phyloP scores from a whole-genome alignment of 2,113 vertebrate species.

The Oncorhynchus mykiss region DNA sequence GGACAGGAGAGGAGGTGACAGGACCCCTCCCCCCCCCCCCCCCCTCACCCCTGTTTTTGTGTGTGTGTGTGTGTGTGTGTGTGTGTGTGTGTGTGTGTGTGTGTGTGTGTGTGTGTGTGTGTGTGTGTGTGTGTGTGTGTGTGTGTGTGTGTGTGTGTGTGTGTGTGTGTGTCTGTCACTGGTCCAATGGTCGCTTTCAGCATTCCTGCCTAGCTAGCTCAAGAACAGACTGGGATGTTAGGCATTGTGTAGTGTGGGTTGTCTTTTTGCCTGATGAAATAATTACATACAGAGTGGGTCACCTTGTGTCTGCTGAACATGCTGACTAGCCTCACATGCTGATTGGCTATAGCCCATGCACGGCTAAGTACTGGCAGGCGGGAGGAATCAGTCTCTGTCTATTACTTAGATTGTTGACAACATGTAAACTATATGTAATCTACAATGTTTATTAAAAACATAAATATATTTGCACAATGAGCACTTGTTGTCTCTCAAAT shows the following conservation, averaged over 20 bases:
- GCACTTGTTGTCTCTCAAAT: no score
- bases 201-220: constrained; percentile 28
- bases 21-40: background rate
- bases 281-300: constrained; percentile 33
- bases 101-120: no score
- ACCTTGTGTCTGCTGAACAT: constrained; percentile 40
- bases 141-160: no score
- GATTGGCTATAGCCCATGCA: constrained; percentile 21
- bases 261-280: constrained; percentile 30
- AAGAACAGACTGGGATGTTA: constrained; percentile 3
- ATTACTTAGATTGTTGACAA: background rate
- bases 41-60: no score
- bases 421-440: no score
- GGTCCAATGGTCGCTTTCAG: constrained; percentile 12
- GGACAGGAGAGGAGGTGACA: background rate
- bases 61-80: no score
- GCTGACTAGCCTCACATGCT: background rate
- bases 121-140: no score
- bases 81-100: no score
- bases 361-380: constrained; percentile 18
- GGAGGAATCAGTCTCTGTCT: constrained; percentile 16
- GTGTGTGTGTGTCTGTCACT: no score
- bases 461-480: no score
- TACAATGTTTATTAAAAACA: no score
- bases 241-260: background rate